phyloP scores from a whole-genome alignment of 2,113 vertebrate genomes.

The Cinclus mexicanus region DNA sequence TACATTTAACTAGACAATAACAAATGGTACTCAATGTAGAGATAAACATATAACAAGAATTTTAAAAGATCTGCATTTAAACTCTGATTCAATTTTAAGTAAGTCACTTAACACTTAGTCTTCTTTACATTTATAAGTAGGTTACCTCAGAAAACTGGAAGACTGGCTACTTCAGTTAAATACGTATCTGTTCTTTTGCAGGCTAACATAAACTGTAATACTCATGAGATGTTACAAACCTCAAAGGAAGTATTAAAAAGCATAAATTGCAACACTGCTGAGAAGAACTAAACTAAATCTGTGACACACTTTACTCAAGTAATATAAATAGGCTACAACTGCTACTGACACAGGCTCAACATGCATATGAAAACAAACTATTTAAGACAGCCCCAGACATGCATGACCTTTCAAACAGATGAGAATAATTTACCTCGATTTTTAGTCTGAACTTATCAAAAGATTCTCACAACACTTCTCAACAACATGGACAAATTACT shows the following conservation, averaged over 20 bases:
- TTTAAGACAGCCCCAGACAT: not conserved
- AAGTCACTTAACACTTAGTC: not conserved
- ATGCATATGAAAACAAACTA: not conserved
- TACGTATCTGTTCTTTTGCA: not conserved
- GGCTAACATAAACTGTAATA: not conserved
- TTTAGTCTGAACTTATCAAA: not conserved
- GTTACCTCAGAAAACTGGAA: not conserved
- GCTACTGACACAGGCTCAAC: not conserved
- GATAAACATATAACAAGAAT: not conserved
- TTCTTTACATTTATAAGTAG: not conserved
- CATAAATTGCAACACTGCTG: not conserved
- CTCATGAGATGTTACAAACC: not conserved
- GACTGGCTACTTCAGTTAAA: not conserved
- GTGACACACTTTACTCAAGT: not conserved
- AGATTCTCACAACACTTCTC: not conserved
- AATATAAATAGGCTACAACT: not conserved
- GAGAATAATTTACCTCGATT: not conserved
- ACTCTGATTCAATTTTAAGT: not conserved
- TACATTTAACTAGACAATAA: not conserved
- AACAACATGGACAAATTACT: not conserved
- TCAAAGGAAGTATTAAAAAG: not conserved
- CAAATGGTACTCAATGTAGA: not conserved
- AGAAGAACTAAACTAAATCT: not conserved
- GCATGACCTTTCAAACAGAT: not conserved
- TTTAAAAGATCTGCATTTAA: not conserved